A percentile compares a stretch with the other conserved stretches of the same genome.
Conservation (phyloP, 2,888 invertebrate genomes). For the Micoletzkya japonica region DNA sequence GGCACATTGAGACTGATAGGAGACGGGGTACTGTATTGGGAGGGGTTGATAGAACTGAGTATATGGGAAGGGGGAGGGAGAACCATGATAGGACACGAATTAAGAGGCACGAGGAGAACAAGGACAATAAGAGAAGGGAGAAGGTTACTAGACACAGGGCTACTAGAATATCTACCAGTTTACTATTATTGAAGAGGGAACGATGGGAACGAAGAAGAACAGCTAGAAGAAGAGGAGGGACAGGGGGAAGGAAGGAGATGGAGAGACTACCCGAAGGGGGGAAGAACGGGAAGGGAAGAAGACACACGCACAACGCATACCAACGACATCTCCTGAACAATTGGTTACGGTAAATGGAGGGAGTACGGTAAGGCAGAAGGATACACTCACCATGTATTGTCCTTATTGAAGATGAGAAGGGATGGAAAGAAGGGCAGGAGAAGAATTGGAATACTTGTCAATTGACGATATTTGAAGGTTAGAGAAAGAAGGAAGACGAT, state of each 20-base stretch:
- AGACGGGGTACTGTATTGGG: constrained; percentile 7
- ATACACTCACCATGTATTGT: background rate
- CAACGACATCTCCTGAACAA: background rate
- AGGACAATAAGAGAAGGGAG: background rate
- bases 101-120: background rate
- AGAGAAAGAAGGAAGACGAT: background rate
- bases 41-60: constrained; percentile 1
- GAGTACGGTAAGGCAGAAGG: background rate
- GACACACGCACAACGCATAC: background rate
- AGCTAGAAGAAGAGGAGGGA: constrained; percentile 9
- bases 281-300: constrained; percentile 16
- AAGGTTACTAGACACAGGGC: constrained; percentile 11
- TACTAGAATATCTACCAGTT: background rate
- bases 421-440: background rate
- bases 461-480: constrained; percentile 5
- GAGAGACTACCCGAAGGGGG: constrained; percentile 19
- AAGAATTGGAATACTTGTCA: background rate
- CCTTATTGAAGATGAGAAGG: background rate
- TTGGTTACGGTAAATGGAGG: background rate
- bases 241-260: background rate
- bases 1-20: constrained; percentile 14
- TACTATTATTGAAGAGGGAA: background rate
- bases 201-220: background rate
- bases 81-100: constrained; percentile 9
- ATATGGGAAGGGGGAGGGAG: background rate